Percentiles rank a stretch among this genome's conserved stretches.
These are phyloP conservation scores for Lissonota sp. DNA, from an alignment of 2,888 invertebrate genomes.

Conservation along the genomic window DNA sequence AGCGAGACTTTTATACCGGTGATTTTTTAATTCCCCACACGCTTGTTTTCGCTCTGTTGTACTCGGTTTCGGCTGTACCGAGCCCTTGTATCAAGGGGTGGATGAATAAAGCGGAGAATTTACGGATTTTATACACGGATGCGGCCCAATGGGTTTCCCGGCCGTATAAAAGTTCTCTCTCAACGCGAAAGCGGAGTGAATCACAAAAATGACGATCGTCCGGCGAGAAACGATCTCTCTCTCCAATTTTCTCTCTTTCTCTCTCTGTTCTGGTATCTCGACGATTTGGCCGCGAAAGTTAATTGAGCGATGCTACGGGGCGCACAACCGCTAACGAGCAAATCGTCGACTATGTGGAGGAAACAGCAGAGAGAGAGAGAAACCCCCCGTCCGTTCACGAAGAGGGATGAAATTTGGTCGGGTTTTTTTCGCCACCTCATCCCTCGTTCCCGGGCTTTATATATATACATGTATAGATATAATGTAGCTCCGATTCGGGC, in stretches of 20 bases:
- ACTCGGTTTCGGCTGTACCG: slow-evolving; percentile 9
- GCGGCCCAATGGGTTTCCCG: slow-evolving; percentile 21
- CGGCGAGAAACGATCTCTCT: slow-evolving; percentile 36
- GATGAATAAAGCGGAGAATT: slow-evolving; percentile 24
- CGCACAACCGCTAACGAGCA: slow-evolving; percentile 79
- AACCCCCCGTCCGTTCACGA: slow-evolving; percentile 16
- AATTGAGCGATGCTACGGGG: slow-evolving; percentile 80
- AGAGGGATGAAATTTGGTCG: slow-evolving; percentile 48
- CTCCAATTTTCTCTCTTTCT: slow-evolving; percentile 29
- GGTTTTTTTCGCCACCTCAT: slow-evolving; percentile 57
- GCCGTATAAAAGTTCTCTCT: slow-evolving; percentile 26
- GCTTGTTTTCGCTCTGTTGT: slow-evolving; percentile 22
- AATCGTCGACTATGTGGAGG: slow-evolving; percentile 76
- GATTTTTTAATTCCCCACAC: slow-evolving; percentile 51
- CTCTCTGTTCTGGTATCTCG: slow-evolving; percentile 41
- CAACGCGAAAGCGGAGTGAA: slow-evolving; percentile 49
- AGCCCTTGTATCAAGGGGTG: background rate
- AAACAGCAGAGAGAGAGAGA: background rate
- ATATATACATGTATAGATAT: slow-evolving; percentile 7
- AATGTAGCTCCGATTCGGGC: slow-evolving; percentile 40
- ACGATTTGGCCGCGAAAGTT: slow-evolving; percentile 67
- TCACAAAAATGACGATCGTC: slow-evolving; percentile 61
- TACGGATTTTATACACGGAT: slow-evolving; percentile 24
- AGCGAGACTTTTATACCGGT: slow-evolving; percentile 44
- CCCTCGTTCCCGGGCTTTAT: slow-evolving; percentile 12